phyloP scores from a whole-genome alignment of 2,797 vertebrate genomes.

The Chelon auratus region DNA sequence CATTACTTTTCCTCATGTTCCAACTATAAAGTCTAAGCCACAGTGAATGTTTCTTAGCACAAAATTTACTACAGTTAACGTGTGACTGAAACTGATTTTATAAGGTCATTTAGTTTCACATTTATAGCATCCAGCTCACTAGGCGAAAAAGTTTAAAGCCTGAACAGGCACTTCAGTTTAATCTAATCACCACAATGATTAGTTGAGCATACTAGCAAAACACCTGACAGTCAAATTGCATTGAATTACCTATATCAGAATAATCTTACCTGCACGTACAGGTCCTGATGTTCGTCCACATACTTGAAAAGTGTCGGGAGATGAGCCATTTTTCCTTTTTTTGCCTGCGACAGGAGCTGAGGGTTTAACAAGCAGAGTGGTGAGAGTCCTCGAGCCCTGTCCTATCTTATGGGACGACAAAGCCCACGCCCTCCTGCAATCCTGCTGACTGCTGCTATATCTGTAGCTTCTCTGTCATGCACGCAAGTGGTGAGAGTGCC shows the following conservation, averaged over 20 bases:
- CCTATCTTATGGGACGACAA: conserved; percentile 35
- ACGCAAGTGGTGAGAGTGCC: conserved; percentile 7
- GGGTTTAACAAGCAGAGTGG: conserved; percentile 40
- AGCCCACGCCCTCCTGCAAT: conserved; percentile 50
- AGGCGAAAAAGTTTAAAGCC: conserved; percentile 4
- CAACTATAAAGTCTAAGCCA: neutral
- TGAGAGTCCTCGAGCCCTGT: conserved; percentile 4
- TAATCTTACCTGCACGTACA: conserved; percentile 89
- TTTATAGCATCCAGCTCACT: neutral
- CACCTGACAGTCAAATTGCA: neutral
- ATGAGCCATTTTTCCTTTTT: conserved; percentile 82
- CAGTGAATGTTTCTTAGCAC: neutral
- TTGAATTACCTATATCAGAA: neutral
- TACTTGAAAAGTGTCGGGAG: conserved; percentile 90
- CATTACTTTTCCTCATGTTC: neutral
- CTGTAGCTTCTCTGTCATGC: neutral
- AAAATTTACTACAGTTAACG: neutral
- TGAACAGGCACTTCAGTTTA: neutral
- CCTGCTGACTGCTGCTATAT: conserved; percentile 54
- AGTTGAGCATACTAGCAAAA: neutral
- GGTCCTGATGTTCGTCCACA: conserved; percentile 93
- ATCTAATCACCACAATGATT: neutral
- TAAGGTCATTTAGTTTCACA: neutral
- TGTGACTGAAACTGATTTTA: neutral
- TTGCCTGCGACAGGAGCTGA: conserved; percentile 55